A percentile compares a stretch with the other conserved stretches of the same genome.
These are phyloP conservation scores for Hemiscyllium ocellatum DNA, from an alignment of 2,113 vertebrate genomes.

Conservation along the genomic window DNA sequence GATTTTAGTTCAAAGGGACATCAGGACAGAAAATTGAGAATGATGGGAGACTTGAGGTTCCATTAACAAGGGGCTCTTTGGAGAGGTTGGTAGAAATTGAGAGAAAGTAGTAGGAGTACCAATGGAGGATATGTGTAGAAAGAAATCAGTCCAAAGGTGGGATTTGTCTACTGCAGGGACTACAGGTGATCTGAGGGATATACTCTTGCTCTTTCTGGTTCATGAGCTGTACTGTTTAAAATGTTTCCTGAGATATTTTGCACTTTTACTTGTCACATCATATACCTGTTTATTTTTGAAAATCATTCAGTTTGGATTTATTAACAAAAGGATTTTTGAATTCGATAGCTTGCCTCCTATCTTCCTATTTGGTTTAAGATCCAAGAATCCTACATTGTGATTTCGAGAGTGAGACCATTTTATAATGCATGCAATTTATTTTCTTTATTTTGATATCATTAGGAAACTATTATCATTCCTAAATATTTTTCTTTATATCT, in stretches of 20 bases:
- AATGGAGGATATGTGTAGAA: background rate
- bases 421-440: background rate
- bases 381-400: background rate
- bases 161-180: background rate
- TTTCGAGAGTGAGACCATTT: background rate
- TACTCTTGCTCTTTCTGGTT: background rate
- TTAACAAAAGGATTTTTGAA: background rate
- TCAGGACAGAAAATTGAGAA: background rate
- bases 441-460: background rate
- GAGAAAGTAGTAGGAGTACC: background rate
- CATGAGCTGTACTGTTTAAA: background rate
- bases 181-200: background rate
- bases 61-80: no score
- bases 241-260: background rate
- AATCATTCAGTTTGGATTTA: background rate
- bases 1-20: background rate
- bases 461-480: background rate
- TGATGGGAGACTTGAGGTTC: no score
- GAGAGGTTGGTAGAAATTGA: background rate
- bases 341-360: background rate
- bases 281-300: background rate
- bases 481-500: background rate
- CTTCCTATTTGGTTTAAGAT: background rate
- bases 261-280: background rate
- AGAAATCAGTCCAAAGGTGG: background rate